A percentile compares a stretch with the other conserved stretches of the same genome.
phyloP scores from a whole-genome alignment of 2,113 vertebrate genomes.

The Onychostruthus taczanowskii region DNA sequence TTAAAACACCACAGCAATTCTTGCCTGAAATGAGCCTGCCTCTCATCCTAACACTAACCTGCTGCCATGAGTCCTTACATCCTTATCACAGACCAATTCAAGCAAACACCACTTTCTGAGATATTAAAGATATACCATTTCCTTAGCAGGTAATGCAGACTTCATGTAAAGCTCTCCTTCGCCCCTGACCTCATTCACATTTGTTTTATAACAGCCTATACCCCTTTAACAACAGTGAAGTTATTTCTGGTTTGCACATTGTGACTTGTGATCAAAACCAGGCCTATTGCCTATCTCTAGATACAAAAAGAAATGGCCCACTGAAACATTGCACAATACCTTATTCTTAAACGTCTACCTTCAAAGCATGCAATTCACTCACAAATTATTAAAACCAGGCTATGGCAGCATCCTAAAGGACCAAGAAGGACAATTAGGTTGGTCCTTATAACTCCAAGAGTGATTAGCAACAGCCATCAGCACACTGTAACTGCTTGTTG shows the following conservation, averaged over 20 bases:
- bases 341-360: neutral
- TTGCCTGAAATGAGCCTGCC: neutral
- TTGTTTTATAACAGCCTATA: conserved; percentile 29
- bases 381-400: conserved; percentile 3
- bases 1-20: neutral
- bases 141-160: neutral
- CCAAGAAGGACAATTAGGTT: conserved; percentile 26
- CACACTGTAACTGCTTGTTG: conserved; percentile 54
- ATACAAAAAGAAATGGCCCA: conserved; percentile 4
- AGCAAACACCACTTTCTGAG: neutral
- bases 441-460: conserved; percentile 38
- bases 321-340: neutral
- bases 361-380: neutral
- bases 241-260: conserved; percentile 61
- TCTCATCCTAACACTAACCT: neutral
- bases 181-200: neutral
- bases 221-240: conserved; percentile 25
- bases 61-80: neutral
- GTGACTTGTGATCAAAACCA: conserved; percentile 64
- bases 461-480: conserved; percentile 54
- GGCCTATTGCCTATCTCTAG: conserved; percentile 46
- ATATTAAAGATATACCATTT: neutral
- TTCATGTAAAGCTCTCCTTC: neutral
- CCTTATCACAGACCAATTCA: neutral
- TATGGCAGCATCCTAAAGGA: conserved; percentile 26